Base-by-base conservation (phyloP, 2,113 vertebrate genomes). In the Esox niger region DNA sequence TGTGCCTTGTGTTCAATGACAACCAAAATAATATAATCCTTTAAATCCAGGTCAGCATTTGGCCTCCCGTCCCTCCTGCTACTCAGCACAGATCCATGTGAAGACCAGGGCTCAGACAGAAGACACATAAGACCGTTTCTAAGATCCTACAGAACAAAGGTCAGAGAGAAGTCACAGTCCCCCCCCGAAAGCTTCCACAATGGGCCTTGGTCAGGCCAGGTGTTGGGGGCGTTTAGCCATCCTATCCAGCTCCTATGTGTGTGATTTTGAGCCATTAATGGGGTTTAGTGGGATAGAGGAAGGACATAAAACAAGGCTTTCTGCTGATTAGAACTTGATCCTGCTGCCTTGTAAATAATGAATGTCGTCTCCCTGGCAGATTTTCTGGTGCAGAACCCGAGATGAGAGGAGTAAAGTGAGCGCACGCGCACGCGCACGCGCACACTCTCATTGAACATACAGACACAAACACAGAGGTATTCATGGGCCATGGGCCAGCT, bases 261-360 rank as follows among this genome's bases (percentile, higher is more conserved):
- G 25, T 76, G 67, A 70, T 70, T 78, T 59, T 74, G 38, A 70
- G 29, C 49, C 21, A 72, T 65, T n/a, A 75, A 74, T 29, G 57
- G 46, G 29, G 55, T 69, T 56, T 38, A 47, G 68, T 29, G 64
- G 62, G 59, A 73, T 59, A 68, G 55, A 68, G 68, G 62, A 73
- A 86, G 81, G 78, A 72, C 68, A 79, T 80, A 82, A 84, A 88
- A 81, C 78, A 67, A 63, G 73, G 74, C 79, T 84, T 83, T 90
- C 81, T 84, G 79, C 80, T 84, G 82, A 89, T 90, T 89, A 85
- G 80, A 90, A 93, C 87, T 84, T 82, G 91, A 93, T 91, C 88
- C 79, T 74, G 62, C 62, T 69, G 83, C 82, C 76, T 89, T 77
- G 81, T 95, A 86, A 96, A 96, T 96, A 95, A 96, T 95, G 88